Conservation (phyloP, 1,140 invertebrate species). For the Drosophila pectinifera region DNA sequence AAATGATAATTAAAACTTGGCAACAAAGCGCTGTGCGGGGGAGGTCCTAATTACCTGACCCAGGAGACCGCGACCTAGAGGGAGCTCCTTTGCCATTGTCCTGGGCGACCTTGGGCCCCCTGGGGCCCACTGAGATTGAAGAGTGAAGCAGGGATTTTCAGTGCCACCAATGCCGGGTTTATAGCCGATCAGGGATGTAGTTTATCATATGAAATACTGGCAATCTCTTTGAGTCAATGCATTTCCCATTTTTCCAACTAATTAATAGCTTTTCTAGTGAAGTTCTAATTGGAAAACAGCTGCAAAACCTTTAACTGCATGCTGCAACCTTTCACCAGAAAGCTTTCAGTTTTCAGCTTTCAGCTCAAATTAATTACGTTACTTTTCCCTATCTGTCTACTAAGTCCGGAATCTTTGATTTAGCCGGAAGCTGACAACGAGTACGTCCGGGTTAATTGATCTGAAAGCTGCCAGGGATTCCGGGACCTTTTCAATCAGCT, state of each 20-base stretch:
- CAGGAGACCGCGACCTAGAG: slow-evolving; percentile 3
- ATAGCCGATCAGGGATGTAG: no score
- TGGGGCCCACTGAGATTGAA: no score
- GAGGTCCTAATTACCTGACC: slow-evolving; percentile 34
- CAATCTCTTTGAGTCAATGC: no score
- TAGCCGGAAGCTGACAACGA: not conserved
- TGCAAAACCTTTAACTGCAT: not conserved
- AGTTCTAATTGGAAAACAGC: no score
- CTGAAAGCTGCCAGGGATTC: not conserved
- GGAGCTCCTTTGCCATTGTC: not conserved
- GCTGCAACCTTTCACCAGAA: not conserved
- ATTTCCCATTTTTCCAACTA: no score
- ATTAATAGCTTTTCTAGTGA: not conserved
- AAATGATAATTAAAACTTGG: slow-evolving; percentile 33
- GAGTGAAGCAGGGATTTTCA: no score
- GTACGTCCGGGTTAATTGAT: not conserved
- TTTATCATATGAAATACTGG: no score
- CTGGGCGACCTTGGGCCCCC: not conserved
- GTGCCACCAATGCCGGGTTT: no score
- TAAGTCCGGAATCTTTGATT: not conserved
- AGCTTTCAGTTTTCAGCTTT: not conserved
- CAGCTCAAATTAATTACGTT: not conserved
- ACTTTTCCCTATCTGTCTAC: not conserved
- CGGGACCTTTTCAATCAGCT: no score
- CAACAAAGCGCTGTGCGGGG: slow-evolving; percentile 14